Percentiles rank a stretch among this genome's conserved stretches.
These are phyloP conservation scores for Spinus olivaceus DNA, from an alignment of 2,797 vertebrate species.

Conservation along the genomic window DNA sequence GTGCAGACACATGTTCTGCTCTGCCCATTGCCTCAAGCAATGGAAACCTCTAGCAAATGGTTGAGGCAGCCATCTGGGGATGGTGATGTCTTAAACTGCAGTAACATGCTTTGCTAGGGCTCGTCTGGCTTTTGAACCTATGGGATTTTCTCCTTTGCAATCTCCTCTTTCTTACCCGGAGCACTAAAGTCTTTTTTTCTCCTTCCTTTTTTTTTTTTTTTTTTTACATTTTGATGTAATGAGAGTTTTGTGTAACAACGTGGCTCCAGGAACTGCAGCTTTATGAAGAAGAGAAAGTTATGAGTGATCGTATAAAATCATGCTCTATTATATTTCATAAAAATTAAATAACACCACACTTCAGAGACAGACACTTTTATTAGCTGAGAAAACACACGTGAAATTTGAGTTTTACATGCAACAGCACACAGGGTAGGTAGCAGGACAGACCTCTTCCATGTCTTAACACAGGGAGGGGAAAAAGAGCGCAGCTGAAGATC, in stretches of 20 bases:
- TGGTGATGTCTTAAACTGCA: not conserved
- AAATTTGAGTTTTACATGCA: not conserved
- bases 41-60: not conserved
- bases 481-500: not conserved
- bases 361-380: not conserved
- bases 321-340: not conserved
- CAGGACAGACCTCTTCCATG: not conserved
- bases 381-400: constrained; percentile 11
- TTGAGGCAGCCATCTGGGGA: not conserved
- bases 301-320: not conserved
- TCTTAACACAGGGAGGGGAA: not conserved
- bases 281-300: constrained; percentile 7
- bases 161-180: not conserved
- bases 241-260: not conserved
- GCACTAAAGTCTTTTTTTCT: not conserved
- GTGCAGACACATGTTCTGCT: not conserved
- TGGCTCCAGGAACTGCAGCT: not conserved
- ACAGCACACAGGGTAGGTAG: not conserved
- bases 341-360: constrained; percentile 3
- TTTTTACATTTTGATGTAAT: not conserved
- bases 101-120: not conserved
- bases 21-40: not conserved
- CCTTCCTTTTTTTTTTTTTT: too few species aligned
- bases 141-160: not conserved
- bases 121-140: not conserved